phyloP scores from a whole-genome alignment of 2,113 vertebrate species.

The Eurypyga helias region DNA sequence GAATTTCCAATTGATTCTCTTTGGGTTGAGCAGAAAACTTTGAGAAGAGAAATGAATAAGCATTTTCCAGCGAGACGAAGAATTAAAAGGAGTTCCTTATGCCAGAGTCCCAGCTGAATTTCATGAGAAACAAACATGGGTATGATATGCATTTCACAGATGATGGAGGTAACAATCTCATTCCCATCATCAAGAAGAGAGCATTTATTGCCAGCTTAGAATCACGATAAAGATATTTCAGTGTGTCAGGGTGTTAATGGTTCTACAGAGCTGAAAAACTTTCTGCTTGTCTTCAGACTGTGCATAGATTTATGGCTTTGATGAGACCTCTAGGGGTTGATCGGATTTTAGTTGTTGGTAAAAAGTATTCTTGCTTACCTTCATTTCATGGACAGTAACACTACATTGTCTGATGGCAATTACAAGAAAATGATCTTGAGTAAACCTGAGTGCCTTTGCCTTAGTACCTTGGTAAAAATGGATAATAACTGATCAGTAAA shows the following conservation, averaged over 20 bases:
- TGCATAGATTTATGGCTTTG: not conserved
- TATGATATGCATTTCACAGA: constrained; percentile 31
- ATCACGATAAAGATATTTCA: not conserved
- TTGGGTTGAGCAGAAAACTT: constrained; percentile 29
- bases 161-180: not conserved
- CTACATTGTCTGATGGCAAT: not conserved
- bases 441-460: not conserved
- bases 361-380: not conserved
- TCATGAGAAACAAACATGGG: constrained; percentile 1
- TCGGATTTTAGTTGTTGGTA: not conserved
- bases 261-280: not conserved
- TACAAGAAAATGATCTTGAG: not conserved
- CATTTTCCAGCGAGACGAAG: not conserved
- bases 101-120: constrained; percentile 4
- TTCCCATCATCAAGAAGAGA: constrained; percentile 16
- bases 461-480: not conserved
- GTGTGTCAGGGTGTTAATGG: not conserved
- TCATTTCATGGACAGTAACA: not conserved
- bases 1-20: constrained; percentile 39
- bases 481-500: not conserved
- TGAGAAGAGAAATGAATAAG: constrained; percentile 3
- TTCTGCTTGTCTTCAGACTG: not conserved
- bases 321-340: not conserved
- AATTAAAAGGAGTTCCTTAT: constrained; percentile 8
- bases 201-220: not conserved